Evolutionary conservation across 1,140 invertebrate species (phyloP).

Genomic region (Anadara kagoshimensis): DNA sequence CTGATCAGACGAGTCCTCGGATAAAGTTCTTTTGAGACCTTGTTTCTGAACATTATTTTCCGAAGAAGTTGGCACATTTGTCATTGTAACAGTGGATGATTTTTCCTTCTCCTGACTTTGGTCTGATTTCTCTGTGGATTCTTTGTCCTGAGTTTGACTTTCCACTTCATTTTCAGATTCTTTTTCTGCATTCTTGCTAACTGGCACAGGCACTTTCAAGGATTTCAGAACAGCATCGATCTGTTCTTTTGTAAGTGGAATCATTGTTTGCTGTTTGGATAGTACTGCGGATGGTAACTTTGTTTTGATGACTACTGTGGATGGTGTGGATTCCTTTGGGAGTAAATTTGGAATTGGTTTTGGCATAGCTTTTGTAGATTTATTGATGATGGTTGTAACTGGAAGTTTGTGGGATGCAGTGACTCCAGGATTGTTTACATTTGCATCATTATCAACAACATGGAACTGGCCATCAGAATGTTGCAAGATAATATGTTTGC

Average conservation of each 20-base stretch:
- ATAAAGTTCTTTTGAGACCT: not conserved
- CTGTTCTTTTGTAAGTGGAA: constrained; percentile 60
- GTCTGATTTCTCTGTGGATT: constrained; percentile 1
- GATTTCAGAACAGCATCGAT: constrained; percentile 63
- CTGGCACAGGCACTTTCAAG: constrained; percentile 59
- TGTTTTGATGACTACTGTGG: constrained; percentile 51
- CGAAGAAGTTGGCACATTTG: not conserved
- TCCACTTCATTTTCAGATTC: constrained; percentile 45
- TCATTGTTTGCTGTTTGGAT: constrained; percentile 48
- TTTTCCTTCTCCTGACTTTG: not conserved
- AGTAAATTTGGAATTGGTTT: not conserved
- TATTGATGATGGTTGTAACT: not conserved
- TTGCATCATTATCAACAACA: constrained; percentile 1
- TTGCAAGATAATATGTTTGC: constrained; percentile 25
- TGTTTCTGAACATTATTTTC: not conserved
- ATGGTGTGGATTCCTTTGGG: constrained; percentile 4
- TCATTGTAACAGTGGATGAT: too few relatives aligned
- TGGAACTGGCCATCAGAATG: constrained; percentile 26
- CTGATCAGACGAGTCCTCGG: constrained; percentile 6
- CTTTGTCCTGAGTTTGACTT: not conserved
- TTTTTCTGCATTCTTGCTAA: constrained; percentile 23
- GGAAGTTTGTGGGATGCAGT: not conserved
- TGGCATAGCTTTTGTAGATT: not conserved
- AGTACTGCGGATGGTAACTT: constrained; percentile 11
- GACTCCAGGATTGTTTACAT: not conserved